Evolutionary conservation across 2,113 vertebrate species (phyloP).

Genomic region (Leptobrachium ailaonicum): DNA sequence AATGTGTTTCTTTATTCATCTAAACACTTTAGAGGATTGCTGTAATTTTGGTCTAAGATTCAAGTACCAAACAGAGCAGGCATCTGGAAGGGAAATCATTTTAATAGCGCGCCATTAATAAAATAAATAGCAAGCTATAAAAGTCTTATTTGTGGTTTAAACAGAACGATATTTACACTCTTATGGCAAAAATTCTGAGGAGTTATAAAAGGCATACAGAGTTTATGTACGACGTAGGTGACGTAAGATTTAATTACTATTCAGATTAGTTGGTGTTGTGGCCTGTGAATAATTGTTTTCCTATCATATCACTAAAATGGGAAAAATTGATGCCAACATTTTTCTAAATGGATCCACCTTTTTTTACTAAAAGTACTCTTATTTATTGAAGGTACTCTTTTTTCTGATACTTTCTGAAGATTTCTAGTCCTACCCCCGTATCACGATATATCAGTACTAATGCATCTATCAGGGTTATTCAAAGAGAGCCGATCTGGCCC

Average conservation of each 20-base stretch:
- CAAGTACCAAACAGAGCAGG: slow-evolving; percentile 39
- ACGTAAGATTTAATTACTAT: slow-evolving; percentile 39
- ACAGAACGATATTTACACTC: slow-evolving; percentile 31
- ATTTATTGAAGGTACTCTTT: too few relatives aligned
- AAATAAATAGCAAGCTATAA: slow-evolving; percentile 33
- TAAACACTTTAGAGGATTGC: slow-evolving; percentile 29
- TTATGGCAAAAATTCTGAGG: slow-evolving; percentile 4
- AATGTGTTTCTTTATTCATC: slow-evolving; percentile 42
- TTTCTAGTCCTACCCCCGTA: too few relatives aligned
- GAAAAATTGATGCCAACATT: too few relatives aligned
- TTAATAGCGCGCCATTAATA: slow-evolving; percentile 43
- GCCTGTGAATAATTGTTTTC: not conserved
- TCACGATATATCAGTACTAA: too few relatives aligned
- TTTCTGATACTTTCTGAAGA: too few relatives aligned
- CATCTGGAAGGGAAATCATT: slow-evolving; percentile 45
- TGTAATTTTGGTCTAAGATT: slow-evolving; percentile 42
- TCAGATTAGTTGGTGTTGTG: slow-evolving; percentile 32
- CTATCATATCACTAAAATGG: too few relatives aligned
- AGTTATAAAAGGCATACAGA: slow-evolving; percentile 27
- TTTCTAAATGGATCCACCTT: too few relatives aligned
- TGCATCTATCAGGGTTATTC: too few relatives aligned
- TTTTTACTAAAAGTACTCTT: too few relatives aligned
- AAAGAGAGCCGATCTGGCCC: too few relatives aligned
- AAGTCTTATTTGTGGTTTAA: slow-evolving; percentile 41
- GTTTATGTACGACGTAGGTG: slow-evolving; percentile 39